Evolutionary conservation across 1,140 invertebrate species (phyloP).

Genomic region (Drosophila gunungcola): DNA sequence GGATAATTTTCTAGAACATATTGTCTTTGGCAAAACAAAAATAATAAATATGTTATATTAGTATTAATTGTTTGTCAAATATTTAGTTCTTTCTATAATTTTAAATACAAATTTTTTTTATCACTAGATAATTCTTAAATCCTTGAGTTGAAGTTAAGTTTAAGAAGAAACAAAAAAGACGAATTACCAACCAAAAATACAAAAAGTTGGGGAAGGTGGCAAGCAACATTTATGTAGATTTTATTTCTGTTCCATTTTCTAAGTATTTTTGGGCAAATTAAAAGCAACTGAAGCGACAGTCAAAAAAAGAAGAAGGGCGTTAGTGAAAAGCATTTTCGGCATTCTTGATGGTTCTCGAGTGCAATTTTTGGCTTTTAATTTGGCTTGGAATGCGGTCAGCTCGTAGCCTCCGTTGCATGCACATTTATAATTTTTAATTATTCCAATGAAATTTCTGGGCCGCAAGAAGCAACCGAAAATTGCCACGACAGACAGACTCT

Average conservation of each 20-base stretch:
- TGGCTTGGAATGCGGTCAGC: constrained; percentile 66
- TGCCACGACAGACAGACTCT: constrained; percentile 25
- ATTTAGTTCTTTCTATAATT: too few relatives aligned
- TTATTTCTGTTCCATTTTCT: constrained; percentile 52
- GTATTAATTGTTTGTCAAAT: too few relatives aligned
- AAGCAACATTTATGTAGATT: constrained; percentile 48
- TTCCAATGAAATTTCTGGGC: constrained; percentile 48
- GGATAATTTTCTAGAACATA: too few relatives aligned
- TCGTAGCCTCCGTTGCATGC: constrained; percentile 27
- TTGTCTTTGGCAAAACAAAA: too few relatives aligned
- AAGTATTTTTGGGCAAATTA: constrained; percentile 59
- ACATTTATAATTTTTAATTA: constrained; percentile 72
- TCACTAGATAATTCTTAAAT: too few relatives aligned
- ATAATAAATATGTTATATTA: too few relatives aligned
- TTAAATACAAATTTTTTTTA: too few relatives aligned
- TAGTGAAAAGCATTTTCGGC: constrained; percentile 4
- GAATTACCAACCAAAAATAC: too few relatives aligned
- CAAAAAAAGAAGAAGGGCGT: neutral
- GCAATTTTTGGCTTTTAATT: constrained; percentile 64
- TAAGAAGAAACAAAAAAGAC: too few relatives aligned
- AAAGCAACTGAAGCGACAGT: constrained; percentile 34
- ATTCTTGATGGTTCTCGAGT: constrained; percentile 27
- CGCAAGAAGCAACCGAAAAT: constrained; percentile 24
- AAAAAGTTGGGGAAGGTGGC: neutral
- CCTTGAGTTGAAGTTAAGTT: too few relatives aligned